phyloP scores from a whole-genome alignment of 2,888 invertebrate genomes.

The Anoplius nigerrimus region DNA sequence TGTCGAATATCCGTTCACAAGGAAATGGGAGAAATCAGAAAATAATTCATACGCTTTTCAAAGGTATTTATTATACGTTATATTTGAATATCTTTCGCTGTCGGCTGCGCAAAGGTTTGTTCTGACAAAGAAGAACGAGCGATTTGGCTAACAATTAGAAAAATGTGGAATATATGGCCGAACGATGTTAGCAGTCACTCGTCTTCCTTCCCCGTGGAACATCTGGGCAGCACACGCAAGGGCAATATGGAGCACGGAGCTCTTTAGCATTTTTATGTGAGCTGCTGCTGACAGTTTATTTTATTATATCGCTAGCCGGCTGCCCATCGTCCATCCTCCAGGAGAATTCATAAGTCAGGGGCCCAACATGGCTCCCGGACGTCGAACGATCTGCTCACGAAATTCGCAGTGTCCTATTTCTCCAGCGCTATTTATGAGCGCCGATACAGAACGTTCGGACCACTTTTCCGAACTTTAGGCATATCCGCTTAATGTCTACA shows the following conservation, averaged over 20 bases:
- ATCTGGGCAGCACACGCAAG: slow-evolving; percentile 55
- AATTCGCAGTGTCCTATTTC: slow-evolving; percentile 24
- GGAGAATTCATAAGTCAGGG: slow-evolving; percentile 59
- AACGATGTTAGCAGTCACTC: no score
- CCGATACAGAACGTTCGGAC: slow-evolving; percentile 21
- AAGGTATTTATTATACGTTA: no score
- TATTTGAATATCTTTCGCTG: no score
- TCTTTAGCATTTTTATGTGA: slow-evolving; percentile 75
- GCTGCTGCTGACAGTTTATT: slow-evolving; percentile 75
- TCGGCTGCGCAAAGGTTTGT: no score
- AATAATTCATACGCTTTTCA: no score
- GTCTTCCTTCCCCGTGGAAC: slow-evolving; percentile 26
- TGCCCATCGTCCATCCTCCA: slow-evolving; percentile 64
- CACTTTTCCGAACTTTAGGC: background rate
- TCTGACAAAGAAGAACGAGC: no score
- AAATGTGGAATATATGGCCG: no score
- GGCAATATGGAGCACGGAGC: slow-evolving; percentile 62
- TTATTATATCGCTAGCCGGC: slow-evolving; percentile 66
- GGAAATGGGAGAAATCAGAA: no score
- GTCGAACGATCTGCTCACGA: slow-evolving; percentile 13
- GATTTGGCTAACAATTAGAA: no score
- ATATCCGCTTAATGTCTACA: no score
- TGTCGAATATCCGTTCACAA: no score
- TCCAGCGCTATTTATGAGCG: slow-evolving; percentile 30
- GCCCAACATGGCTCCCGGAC: slow-evolving; percentile 25